These are phyloP conservation scores for Smutsia temminckii DNA, from an alignment of 2,797 vertebrate genomes.

Conservation along the genomic window DNA sequence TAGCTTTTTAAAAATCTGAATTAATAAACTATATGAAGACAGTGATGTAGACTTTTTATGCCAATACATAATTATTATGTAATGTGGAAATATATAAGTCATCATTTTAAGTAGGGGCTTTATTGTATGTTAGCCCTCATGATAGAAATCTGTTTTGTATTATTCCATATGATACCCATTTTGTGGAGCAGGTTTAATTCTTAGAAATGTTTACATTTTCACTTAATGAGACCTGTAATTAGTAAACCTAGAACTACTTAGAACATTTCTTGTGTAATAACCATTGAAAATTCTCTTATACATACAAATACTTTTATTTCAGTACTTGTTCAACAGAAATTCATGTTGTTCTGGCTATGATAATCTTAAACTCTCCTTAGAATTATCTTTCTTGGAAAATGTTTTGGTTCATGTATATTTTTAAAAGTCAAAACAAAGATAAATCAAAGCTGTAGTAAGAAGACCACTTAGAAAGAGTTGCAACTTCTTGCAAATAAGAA, in stretches of 20 bases:
- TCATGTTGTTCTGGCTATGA: not conserved
- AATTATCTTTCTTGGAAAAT: constrained; percentile 26
- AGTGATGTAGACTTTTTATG: not conserved
- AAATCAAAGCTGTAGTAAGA: not conserved
- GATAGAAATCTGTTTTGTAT: not conserved
- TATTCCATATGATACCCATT: not conserved
- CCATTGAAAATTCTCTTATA: not conserved
- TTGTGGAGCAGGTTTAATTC: constrained; percentile 31
- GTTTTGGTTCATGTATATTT: constrained; percentile 20
- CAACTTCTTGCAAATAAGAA: not conserved
- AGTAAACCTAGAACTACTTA: not conserved
- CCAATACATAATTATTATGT: not conserved
- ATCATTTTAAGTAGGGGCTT: not conserved
- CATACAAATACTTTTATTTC: not conserved
- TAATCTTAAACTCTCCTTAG: not conserved
- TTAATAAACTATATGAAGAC: not conserved
- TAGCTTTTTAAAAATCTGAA: not conserved
- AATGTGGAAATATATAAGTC: not conserved
- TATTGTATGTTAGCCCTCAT: not conserved
- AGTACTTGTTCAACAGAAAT: not conserved
- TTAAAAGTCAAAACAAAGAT: not conserved
- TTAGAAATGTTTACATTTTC: not conserved
- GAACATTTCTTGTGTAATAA: not conserved
- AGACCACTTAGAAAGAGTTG: not conserved
- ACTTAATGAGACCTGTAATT: not conserved